Percentiles rank a stretch among this genome's conserved stretches.
These are phyloP conservation scores for Neodiprion fabricii DNA, from an alignment of 1,140 invertebrate species.

Conservation along the genomic window DNA sequence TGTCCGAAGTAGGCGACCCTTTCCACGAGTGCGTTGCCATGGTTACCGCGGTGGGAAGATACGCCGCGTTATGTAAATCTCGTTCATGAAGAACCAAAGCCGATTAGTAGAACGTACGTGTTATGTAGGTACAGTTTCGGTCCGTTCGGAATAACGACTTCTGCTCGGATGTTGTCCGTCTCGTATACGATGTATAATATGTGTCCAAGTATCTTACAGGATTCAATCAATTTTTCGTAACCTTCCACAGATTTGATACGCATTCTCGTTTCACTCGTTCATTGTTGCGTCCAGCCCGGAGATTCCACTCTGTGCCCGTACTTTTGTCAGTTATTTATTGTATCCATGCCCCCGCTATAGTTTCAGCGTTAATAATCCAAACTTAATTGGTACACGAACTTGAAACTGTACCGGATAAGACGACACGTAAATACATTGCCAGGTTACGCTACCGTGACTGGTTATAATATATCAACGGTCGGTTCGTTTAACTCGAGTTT, in stretches of 20 bases:
- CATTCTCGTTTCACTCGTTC: too few relatives aligned
- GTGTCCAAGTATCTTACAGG: neutral
- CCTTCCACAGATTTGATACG: neutral
- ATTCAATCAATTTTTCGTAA: neutral
- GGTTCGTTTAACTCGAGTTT: neutral
- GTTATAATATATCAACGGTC: neutral
- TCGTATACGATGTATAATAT: neutral
- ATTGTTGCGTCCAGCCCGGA: too few relatives aligned
- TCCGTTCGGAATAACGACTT: neutral
- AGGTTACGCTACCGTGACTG: too few relatives aligned
- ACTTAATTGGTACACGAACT: too few relatives aligned
- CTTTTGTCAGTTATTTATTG: too few relatives aligned
- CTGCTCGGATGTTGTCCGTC: neutral
- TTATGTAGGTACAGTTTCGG: constrained; percentile 1
- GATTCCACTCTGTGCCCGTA: too few relatives aligned
- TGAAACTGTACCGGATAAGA: too few relatives aligned
- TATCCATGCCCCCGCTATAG: too few relatives aligned
- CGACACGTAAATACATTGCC: too few relatives aligned
- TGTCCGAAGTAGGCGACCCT: constrained; percentile 13
- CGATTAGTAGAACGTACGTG: constrained; percentile 22
- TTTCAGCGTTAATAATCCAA: too few relatives aligned
- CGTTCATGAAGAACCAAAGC: constrained; percentile 18
- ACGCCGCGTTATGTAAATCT: constrained; percentile 30
- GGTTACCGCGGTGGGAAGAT: constrained; percentile 27
- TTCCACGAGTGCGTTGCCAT: constrained; percentile 20